A percentile compares a stretch with the other conserved stretches of the same genome.
Conservation (phyloP, 92 coral and sea anemone genomes). For the Bergia sp. region DNA sequence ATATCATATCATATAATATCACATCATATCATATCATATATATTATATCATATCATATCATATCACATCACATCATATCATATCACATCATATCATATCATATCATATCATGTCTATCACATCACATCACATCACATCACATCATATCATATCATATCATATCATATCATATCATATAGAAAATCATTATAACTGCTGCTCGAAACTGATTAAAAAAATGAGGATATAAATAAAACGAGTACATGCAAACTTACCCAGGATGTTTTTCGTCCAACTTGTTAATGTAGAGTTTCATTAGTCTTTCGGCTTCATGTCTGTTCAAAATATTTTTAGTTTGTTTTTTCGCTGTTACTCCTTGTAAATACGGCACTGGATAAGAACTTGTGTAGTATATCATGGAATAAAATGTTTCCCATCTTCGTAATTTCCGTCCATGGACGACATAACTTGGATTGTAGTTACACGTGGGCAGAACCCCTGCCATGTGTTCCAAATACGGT, state of each 20-base stretch:
- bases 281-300: neutral
- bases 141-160: too few species aligned
- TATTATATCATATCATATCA: too few species aligned
- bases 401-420: neutral
- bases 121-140: too few species aligned
- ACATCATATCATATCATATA: too few species aligned
- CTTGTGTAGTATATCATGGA: neutral
- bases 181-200: too few species aligned
- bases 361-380: constrained; percentile 4
- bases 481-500: neutral
- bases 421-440: neutral
- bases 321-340: neutral
- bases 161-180: too few species aligned
- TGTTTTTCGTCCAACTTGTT: neutral
- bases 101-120: too few species aligned
- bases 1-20: too few species aligned
- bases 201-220: too few species aligned
- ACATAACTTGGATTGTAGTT: constrained; percentile 12
- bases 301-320: neutral
- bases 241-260: neutral
- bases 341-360: neutral
- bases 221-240: too few species aligned
- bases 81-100: too few species aligned
- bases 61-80: too few species aligned
- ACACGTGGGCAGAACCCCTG: neutral